phyloP scores from a whole-genome alignment of 2,797 vertebrate genomes.

The Trachops cirrhosus region DNA sequence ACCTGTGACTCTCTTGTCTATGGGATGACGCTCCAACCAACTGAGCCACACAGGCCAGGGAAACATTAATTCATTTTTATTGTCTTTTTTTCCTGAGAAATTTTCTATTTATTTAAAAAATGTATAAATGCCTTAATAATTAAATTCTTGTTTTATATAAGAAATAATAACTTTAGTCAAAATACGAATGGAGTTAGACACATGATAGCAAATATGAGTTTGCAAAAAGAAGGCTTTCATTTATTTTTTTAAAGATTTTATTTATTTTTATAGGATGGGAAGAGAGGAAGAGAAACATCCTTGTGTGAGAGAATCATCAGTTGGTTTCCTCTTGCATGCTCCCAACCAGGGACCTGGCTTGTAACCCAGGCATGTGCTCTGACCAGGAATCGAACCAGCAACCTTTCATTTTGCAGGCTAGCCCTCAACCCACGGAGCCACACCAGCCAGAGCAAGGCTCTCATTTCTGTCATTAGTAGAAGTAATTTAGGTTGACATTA shows the following conservation, averaged over 20 bases:
- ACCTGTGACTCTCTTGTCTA: background rate
- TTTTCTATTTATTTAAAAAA: background rate
- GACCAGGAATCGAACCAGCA: too few relatives aligned
- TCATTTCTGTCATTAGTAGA: background rate
- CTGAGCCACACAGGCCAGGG: background rate
- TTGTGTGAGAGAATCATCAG: background rate
- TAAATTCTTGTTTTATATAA: background rate
- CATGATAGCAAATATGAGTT: background rate
- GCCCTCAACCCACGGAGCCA: too few relatives aligned
- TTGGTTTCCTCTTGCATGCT: background rate
- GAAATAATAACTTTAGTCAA: conserved; percentile 16
- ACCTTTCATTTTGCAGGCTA: too few relatives aligned
- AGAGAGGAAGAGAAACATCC: too few relatives aligned
- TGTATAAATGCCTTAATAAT: background rate
- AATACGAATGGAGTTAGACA: background rate
- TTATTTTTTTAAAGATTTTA: background rate
- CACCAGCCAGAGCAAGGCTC: background rate
- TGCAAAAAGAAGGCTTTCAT: background rate
- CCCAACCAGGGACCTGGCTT: too few relatives aligned
- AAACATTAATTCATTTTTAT: background rate
- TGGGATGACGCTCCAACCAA: background rate
- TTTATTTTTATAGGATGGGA: too few relatives aligned
- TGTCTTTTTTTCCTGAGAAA: background rate
- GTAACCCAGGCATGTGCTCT: too few relatives aligned
- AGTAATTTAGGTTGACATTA: conserved; percentile 2